These are phyloP conservation scores for Pseudeuparius sepicola DNA, from an alignment of 2,888 invertebrate species.

Conservation along the genomic window DNA sequence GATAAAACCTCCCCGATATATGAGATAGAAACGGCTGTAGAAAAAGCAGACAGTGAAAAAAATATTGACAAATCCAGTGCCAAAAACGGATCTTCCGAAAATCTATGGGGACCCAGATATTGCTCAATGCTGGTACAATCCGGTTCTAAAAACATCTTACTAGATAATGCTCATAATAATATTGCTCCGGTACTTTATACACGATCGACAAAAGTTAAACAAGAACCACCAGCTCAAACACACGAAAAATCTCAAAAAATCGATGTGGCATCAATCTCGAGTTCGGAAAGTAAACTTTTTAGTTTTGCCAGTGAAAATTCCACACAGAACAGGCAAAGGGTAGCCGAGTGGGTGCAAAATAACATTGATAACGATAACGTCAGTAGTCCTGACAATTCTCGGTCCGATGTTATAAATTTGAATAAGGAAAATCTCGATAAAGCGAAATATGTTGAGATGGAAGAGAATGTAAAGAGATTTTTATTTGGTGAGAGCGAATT, in stretches of 20 bases:
- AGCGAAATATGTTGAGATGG: slow-evolving; percentile 56
- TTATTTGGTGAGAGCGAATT: slow-evolving; percentile 42
- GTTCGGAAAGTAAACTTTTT: slow-evolving; percentile 18
- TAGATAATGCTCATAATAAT: slow-evolving; percentile 66
- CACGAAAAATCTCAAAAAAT: slow-evolving; percentile 8
- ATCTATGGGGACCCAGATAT: slow-evolving; percentile 53
- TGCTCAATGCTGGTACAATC: slow-evolving; percentile 68
- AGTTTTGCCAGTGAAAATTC: slow-evolving; percentile 27
- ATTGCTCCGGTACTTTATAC: slow-evolving; percentile 66
- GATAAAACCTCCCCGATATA: slow-evolving; percentile 23
- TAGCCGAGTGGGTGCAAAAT: slow-evolving; percentile 70
- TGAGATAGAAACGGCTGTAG: slow-evolving; percentile 22
- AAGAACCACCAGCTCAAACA: slow-evolving; percentile 10
- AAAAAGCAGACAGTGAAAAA: slow-evolving; percentile 24
- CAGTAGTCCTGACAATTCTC: slow-evolving; percentile 37
- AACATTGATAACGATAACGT: slow-evolving; percentile 45
- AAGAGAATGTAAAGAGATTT: slow-evolving; percentile 68
- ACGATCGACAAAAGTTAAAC: too few relatives aligned
- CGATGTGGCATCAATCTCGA: slow-evolving; percentile 14
- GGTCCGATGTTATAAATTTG: slow-evolving; percentile 25
- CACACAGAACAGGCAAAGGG: slow-evolving; percentile 36
- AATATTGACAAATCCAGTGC: slow-evolving; percentile 22
- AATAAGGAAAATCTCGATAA: slow-evolving; percentile 36
- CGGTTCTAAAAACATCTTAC: slow-evolving; percentile 68
- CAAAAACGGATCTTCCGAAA: slow-evolving; percentile 24